Evolutionary conservation across 2,888 invertebrate species (phyloP).

Genomic region (Luffia ferchaultella): DNA sequence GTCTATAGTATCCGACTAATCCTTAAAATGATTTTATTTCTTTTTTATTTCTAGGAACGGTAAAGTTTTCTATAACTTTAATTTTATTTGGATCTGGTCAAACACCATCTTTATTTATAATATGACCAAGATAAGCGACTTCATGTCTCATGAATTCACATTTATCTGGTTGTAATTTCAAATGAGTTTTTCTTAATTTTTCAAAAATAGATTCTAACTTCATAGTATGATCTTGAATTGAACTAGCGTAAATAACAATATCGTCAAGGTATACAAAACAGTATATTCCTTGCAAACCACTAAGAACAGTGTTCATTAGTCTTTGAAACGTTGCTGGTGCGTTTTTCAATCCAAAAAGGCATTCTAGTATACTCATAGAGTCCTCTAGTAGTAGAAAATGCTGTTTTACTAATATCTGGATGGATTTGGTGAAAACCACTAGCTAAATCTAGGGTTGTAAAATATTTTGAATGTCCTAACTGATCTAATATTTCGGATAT

Average conservation of each 20-base stretch:
- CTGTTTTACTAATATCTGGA: conserved; percentile 16
- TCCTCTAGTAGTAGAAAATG: conserved; percentile 19
- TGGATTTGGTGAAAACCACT: conserved; percentile 18
- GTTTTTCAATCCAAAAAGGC: conserved; percentile 24
- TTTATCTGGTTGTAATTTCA: conserved; percentile 12
- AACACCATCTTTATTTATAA: conserved; percentile 1
- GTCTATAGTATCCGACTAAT: conserved; percentile 27
- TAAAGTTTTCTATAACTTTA: conserved; percentile 11
- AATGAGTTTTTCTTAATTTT: background rate
- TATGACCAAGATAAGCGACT: conserved; percentile 13
- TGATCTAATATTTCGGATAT: conserved; percentile 16
- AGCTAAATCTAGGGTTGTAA: conserved; percentile 16
- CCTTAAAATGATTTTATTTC: conserved; percentile 26
- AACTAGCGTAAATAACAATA: background rate
- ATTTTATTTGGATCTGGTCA: conserved; percentile 9
- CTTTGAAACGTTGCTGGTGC: conserved; percentile 27
- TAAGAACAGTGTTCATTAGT: conserved; percentile 18
- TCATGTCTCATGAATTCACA: conserved; percentile 11
- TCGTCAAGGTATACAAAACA: background rate
- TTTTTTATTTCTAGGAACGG: conserved; percentile 16
- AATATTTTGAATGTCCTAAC: conserved; percentile 15
- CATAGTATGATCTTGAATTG: background rate
- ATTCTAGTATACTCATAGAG: conserved; percentile 24
- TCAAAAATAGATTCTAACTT: background rate
- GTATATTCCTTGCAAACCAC: background rate